A percentile compares a stretch with the other conserved stretches of the same genome.
These are phyloP conservation scores for Epinotia ramella DNA, from an alignment of 2,888 invertebrate species.

Conservation along the genomic window DNA sequence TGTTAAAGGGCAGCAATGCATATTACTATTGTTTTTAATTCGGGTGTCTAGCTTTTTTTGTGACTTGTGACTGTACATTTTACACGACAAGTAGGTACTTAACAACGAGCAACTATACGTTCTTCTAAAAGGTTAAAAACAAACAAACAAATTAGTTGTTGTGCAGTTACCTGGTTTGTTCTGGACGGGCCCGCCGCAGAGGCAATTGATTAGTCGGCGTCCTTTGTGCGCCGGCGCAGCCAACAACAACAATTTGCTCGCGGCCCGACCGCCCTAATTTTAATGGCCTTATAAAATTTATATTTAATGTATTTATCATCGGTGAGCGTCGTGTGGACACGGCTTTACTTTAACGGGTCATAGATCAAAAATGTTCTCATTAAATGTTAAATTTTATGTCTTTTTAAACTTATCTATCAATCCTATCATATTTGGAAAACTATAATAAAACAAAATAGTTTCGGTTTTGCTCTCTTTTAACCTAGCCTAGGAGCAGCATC, in stretches of 20 bases:
- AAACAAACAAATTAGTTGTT: conserved; percentile 24
- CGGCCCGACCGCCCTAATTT: conserved; percentile 84
- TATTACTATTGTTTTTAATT: background rate
- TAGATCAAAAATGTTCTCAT: background rate
- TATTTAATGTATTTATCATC: conserved; percentile 84
- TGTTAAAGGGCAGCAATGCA: too few relatives aligned
- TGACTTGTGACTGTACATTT: background rate
- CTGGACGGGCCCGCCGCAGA: conserved; percentile 59
- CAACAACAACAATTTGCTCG: conserved; percentile 83
- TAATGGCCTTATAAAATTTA: conserved; percentile 85
- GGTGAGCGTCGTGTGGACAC: conserved; percentile 64
- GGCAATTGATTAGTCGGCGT: conserved; percentile 81
- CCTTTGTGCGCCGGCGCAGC: conserved; percentile 78
- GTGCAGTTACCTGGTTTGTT: conserved; percentile 46
- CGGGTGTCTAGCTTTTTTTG: background rate
- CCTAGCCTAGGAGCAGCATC: background rate
- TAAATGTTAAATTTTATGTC: too few relatives aligned
- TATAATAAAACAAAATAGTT: background rate
- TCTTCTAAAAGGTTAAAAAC: conserved; percentile 22
- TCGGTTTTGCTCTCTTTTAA: background rate
- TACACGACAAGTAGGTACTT: background rate
- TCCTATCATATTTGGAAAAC: too few relatives aligned
- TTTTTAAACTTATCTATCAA: too few relatives aligned
- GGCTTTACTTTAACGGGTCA: conserved; percentile 30
- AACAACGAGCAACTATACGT: background rate